These are phyloP conservation scores for Dicranocentrus wangi DNA, from an alignment of 2,888 invertebrate species.

Conservation along the genomic window DNA sequence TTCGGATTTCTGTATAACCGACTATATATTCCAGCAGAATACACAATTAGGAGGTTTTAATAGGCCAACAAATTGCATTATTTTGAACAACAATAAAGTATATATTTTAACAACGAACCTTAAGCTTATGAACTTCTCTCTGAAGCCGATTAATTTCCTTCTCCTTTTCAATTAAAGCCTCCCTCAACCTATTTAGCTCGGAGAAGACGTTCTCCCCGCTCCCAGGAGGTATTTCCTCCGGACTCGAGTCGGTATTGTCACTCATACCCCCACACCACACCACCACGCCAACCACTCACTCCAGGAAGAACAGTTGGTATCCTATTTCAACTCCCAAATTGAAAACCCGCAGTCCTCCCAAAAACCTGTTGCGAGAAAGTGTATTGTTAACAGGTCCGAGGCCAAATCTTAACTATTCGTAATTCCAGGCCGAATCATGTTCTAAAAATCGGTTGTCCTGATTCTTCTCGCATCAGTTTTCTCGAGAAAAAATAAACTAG, in stretches of 20 bases:
- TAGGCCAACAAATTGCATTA: no score
- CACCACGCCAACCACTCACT: no score
- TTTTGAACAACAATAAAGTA: no score
- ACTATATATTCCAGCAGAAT: conserved; percentile 55
- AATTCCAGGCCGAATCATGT: conserved; percentile 5
- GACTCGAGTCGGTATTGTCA: conserved; percentile 59
- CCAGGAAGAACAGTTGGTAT: no score
- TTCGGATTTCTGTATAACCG: conserved; percentile 72
- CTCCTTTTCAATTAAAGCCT: conserved; percentile 78
- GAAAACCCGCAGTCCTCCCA: no score
- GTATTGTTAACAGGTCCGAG: conserved; percentile 29
- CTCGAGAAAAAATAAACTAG: conserved; percentile 13
- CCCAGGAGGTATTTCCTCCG: conserved; percentile 72
- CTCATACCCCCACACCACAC: no score
- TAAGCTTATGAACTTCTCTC: conserved; percentile 83
- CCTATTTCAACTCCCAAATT: neutral
- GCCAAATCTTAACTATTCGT: conserved; percentile 48
- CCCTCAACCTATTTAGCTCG: conserved; percentile 78
- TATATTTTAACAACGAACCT: conserved; percentile 76
- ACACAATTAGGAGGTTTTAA: conserved; percentile 32
- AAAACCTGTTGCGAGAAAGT: conserved; percentile 26
- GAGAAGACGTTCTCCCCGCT: conserved; percentile 77
- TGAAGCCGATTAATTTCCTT: conserved; percentile 79
- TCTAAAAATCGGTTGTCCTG: conserved; percentile 24
- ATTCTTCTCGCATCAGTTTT: conserved; percentile 7